Base-by-base conservation (phyloP, 2,888 invertebrate species). In the Metopia argyrocephala region DNA sequence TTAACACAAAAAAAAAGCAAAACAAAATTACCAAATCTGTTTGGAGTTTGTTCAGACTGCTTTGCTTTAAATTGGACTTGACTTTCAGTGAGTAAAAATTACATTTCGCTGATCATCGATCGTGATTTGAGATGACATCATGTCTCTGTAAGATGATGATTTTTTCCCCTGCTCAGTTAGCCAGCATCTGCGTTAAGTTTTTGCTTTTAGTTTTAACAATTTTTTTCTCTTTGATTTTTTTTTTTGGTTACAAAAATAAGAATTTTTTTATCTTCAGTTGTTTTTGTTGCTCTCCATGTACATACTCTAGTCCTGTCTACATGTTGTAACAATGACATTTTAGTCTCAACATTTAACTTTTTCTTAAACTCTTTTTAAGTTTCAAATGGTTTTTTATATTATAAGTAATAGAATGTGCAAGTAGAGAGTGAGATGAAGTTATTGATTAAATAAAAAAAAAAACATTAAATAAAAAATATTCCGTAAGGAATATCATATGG, bases 51-150 rank as follows among this genome's bases (percentile, higher is more conserved):
- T 81, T 74, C 78, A 12, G 56, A 61, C 70, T 81, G 78, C 78
- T 81, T 81, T 81, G 81, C 78, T 50, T 78, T 78, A 81, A 81
- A 81, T 81, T 81, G 81, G 78, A 78, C 78, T 70, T 81, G 81
- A 81, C 81, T 81, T 81, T 78, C 81, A 81, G 78, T 81, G 81
- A 81, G 74, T 81, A 78, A 81, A 81, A 81, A 81, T 81, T 81
- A 81, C 81, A 82, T 82, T 78, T 79, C 82, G 82, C 59, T 82
- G 78, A 79, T 82, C 78, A 76, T 76, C 84, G 88, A 89, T 89
- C 88, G 88, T 89, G 88, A 89, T 89, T 89, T 87, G 83, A 89
- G 88, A 88, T 89, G 88, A 89, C 88, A 89, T 87, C 88, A 87
- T 87, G 87, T 87, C 87, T 87, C 87, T 73, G 71, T 68, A 70